A percentile compares a stretch with the other conserved stretches of the same genome.
These are phyloP conservation scores for Sturnira hondurensis DNA, from an alignment of 2,113 vertebrate genomes.

Conservation along the genomic window DNA sequence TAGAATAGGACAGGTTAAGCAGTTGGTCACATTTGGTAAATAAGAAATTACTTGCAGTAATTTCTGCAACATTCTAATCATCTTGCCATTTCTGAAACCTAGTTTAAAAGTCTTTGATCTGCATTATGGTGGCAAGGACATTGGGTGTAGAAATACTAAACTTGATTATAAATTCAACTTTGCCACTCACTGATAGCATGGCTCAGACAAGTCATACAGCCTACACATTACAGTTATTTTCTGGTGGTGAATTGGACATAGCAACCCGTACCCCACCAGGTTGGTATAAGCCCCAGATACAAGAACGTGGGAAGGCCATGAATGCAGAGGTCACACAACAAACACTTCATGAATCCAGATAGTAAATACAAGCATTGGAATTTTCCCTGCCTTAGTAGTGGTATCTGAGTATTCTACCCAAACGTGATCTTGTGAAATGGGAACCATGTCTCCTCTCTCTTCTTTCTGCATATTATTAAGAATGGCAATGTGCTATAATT, in stretches of 20 bases:
- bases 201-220: background rate
- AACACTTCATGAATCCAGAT: background rate
- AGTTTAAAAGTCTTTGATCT: slow-evolving; percentile 54
- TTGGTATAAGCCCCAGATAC: background rate
- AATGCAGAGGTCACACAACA: background rate
- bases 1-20: slow-evolving; percentile 62
- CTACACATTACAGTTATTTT: slow-evolving; percentile 16
- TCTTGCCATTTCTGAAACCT: slow-evolving; percentile 43
- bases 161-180: slow-evolving; percentile 2
- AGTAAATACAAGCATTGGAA: background rate
- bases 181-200: background rate
- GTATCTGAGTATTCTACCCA: background rate
- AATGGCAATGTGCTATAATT: background rate
- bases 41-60: slow-evolving; percentile 71
- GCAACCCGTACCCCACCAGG: background rate
- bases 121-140: background rate
- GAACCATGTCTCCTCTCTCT: background rate
- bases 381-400: background rate
- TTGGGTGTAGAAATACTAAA: background rate
- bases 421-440: background rate
- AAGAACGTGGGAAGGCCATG: background rate
- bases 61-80: slow-evolving; percentile 69
- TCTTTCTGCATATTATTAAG: slow-evolving; percentile 22
- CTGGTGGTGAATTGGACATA: background rate
- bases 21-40: slow-evolving; percentile 67